Base-by-base conservation (phyloP, 2,113 vertebrate species). In the Forbesichthys papilliferus region DNA sequence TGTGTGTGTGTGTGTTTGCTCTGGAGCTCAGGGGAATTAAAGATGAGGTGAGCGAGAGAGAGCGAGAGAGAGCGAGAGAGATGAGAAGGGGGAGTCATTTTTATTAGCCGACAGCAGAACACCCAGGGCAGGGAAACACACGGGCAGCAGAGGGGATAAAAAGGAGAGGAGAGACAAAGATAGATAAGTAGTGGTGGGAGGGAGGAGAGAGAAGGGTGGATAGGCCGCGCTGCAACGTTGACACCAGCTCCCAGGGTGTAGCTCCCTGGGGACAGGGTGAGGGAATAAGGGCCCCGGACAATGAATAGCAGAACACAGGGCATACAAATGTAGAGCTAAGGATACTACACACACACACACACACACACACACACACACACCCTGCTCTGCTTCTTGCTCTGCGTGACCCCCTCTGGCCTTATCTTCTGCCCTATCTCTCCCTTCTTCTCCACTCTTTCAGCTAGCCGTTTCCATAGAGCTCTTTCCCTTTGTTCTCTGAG, bases 1-100 rank as follows among this genome's bases (percentile, higher is more conserved):
- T 81, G 86, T 75, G 79, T 33, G 56, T 42, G 71, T 54, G 83
- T 80, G 60, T 88, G 68, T 89, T 87, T 85, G 82, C 56, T 57
- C 74, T 55, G 9, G 64, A 82, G 69, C 83, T 72, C 81, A 6
- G 64, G 86, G 76, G 86, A 80, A 57, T 46, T 60, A 57, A 14
- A 48, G 54, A 57, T 16, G 42, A 57, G 65, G 65, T 47, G 34
- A 79, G 69, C 5, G 36, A 84, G 73, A 58, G 59, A 27, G 48
- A 58, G 59, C 18, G 51, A 61, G 53, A 74, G 53, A 74, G 53
- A 60, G 20, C 1, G 20, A 1, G 20, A 20, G 20, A 20, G 76
- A 71, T 11, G 58, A 75, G 71, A 66, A 78, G 67, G 47, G 63
- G 51, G 48, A 66, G 56, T 77, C 36, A 33, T 70, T 79, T 76